A percentile compares a stretch with the other conserved stretches of the same genome.
phyloP scores from a whole-genome alignment of 2,113 vertebrate genomes.

The Aptenodytes forsteri region DNA sequence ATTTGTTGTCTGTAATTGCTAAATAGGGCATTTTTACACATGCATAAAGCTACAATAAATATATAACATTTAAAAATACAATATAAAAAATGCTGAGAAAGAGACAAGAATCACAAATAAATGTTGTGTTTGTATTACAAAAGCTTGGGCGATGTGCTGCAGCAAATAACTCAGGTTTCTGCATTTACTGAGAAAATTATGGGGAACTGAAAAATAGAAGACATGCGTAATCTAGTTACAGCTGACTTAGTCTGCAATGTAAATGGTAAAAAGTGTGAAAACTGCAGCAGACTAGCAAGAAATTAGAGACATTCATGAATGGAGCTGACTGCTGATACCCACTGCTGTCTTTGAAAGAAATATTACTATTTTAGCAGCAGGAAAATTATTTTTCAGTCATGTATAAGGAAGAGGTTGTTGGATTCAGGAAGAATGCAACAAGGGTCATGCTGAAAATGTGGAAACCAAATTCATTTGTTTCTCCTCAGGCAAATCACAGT shows the following conservation, averaged over 20 bases:
- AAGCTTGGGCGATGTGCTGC: not conserved
- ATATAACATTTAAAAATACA: not conserved
- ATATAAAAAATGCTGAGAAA: not conserved
- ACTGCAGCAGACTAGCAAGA: slow-evolving; percentile 1
- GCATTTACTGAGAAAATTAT: slow-evolving; percentile 54
- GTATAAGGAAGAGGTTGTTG: slow-evolving; percentile 2
- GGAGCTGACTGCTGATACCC: not conserved
- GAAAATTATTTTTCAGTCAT: slow-evolving; percentile 30
- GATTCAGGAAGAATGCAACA: slow-evolving; percentile 35
- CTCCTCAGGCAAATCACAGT: slow-evolving; percentile 69
- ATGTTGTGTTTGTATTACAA: not conserved
- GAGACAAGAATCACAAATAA: not conserved
- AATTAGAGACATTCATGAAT: slow-evolving; percentile 39
- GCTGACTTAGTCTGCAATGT: slow-evolving; percentile 35
- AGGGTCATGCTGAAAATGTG: slow-evolving; percentile 45
- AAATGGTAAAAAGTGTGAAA: slow-evolving; percentile 2
- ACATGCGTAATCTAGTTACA: slow-evolving; percentile 45
- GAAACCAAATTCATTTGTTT: slow-evolving; percentile 72
- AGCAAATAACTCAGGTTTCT: slow-evolving; percentile 36
- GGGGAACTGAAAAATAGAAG: slow-evolving; percentile 48
- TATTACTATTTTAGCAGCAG: slow-evolving; percentile 17
- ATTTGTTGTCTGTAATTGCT: not conserved
- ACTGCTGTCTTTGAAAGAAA: slow-evolving; percentile 28
- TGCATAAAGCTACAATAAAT: not conserved
- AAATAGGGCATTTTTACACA: not conserved